Evolutionary conservation across 2,797 vertebrate species (phyloP).

Genomic region (Distichodus sexfasciatus): DNA sequence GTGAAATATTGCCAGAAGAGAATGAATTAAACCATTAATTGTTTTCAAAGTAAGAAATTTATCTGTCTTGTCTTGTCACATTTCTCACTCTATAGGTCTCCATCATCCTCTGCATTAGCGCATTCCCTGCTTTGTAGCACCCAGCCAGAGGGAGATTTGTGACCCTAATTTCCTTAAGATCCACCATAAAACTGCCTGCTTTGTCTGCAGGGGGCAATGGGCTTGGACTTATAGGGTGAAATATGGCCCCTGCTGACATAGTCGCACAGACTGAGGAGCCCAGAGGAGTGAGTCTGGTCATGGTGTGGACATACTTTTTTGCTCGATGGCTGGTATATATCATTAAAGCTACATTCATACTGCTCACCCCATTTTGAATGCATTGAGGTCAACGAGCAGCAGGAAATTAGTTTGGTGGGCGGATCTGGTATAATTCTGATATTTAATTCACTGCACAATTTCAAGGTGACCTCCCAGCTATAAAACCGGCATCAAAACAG

Average conservation of each 20-base stretch:
- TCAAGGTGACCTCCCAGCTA: conserved; percentile 16
- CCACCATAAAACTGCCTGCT: conserved; percentile 56
- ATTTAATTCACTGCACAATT: conserved; percentile 6
- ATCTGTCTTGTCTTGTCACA: conserved; percentile 23
- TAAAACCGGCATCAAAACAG: conserved; percentile 27
- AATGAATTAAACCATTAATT: too few species aligned
- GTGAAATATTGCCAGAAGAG: too few species aligned
- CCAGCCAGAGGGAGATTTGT: conserved; percentile 50
- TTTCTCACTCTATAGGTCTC: conserved; percentile 30
- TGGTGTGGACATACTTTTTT: conserved; percentile 32
- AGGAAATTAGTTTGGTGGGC: background rate
- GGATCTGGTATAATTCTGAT: conserved; percentile 27
- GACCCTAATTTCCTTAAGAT: conserved; percentile 59
- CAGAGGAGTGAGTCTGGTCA: conserved; percentile 15
- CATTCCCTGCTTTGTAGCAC: conserved; percentile 43
- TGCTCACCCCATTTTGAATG: conserved; percentile 1
- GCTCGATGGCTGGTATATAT: conserved; percentile 21
- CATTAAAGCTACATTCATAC: conserved; percentile 13
- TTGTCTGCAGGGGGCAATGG: conserved; percentile 49
- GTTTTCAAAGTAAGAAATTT: conserved; percentile 33
- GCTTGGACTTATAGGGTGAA: conserved; percentile 40
- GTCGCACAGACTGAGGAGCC: conserved; percentile 42
- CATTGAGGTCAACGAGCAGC: conserved; percentile 7
- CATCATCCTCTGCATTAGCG: conserved; percentile 30
- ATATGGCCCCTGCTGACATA: conserved; percentile 45